These are phyloP conservation scores for Bolborhynchus lineola DNA, from an alignment of 2,113 vertebrate species.

Conservation along the genomic window DNA sequence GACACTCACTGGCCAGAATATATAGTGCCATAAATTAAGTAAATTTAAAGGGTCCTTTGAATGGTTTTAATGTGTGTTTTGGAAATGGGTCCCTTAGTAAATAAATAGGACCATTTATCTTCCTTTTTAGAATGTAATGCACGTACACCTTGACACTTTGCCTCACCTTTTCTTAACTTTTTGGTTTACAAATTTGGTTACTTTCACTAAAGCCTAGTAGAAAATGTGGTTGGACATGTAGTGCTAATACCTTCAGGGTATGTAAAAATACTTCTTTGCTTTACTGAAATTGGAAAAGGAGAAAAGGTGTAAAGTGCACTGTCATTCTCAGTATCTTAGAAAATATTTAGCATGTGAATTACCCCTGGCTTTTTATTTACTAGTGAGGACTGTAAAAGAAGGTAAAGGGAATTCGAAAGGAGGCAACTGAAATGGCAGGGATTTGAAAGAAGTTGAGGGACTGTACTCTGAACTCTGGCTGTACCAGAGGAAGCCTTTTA, in stretches of 20 bases:
- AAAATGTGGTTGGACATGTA: not conserved
- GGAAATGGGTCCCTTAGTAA: not conserved
- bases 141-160: not conserved
- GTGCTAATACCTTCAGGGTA: not conserved
- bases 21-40: not conserved
- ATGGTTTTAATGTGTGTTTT: not conserved
- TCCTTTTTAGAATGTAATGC: not conserved
- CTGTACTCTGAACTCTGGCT: not conserved
- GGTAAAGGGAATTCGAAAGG: not conserved
- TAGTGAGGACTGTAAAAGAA: not conserved
- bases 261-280: not conserved
- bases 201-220: not conserved
- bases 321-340: not conserved
- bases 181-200: not conserved
- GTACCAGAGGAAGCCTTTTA: not conserved
- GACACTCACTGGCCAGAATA: constrained; percentile 2
- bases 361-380: not conserved
- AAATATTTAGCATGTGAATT: not conserved
- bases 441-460: not conserved
- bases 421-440: not conserved
- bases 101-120: not conserved
- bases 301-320: not conserved
- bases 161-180: accelerated
- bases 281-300: not conserved
- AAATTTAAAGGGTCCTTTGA: not conserved